phyloP scores from a whole-genome alignment of 2,797 vertebrate genomes.

The Limosa lapponica region DNA sequence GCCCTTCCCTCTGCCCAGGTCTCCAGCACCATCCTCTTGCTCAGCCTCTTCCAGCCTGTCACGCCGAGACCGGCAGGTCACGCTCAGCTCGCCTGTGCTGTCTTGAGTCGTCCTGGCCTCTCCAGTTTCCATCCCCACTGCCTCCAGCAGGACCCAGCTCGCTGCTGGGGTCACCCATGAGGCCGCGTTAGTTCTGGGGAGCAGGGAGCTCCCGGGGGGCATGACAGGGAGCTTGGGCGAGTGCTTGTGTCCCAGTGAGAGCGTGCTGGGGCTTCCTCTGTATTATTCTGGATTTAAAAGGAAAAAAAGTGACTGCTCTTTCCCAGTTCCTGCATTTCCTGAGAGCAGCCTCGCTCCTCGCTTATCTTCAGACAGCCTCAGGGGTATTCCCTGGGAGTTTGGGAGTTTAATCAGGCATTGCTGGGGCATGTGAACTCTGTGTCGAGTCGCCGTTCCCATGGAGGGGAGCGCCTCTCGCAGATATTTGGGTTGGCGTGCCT shows the following conservation, averaged over 20 bases:
- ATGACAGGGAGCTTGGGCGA: background rate
- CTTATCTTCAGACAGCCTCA: conserved; percentile 59
- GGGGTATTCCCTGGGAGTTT: conserved; percentile 52
- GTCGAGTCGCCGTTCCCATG: conserved; percentile 30
- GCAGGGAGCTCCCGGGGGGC: fast-evolving
- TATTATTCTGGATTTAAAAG: background rate
- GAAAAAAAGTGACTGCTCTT: background rate
- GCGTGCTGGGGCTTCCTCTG: background rate
- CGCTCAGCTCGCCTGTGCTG: fast-evolving
- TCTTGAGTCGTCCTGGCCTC: background rate
- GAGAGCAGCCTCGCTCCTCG: conserved; percentile 44
- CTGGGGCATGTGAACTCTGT: conserved; percentile 53
- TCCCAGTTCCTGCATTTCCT: conserved; percentile 53
- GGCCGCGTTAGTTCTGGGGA: fast-evolving
- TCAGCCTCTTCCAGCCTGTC: background rate
- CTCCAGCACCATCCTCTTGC: background rate
- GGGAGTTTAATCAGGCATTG: conserved; percentile 61
- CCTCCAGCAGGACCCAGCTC: background rate
- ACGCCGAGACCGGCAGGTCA: fast-evolving
- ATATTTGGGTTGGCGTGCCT: conserved; percentile 66
- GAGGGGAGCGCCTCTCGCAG: conserved; percentile 48
- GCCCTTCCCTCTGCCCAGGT: background rate
- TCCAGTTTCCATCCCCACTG: background rate
- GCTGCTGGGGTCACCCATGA: background rate
- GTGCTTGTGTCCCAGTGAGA: background rate